Evolutionary conservation across 2,113 vertebrate species (phyloP).

Genomic region (human): DNA sequence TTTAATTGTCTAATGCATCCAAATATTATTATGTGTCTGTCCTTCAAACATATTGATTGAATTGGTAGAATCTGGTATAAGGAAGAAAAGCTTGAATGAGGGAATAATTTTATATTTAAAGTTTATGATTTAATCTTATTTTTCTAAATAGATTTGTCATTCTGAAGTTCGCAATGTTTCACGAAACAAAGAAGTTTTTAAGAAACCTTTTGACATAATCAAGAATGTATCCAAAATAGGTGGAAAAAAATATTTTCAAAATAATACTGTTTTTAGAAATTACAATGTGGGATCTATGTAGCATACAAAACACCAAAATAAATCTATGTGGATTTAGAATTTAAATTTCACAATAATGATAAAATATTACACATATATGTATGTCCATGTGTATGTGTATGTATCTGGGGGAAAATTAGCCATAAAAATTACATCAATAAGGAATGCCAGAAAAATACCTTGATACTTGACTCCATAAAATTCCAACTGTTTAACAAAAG

Average conservation of each 20-base stretch:
- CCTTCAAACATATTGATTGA: background rate
- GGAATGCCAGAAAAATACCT: background rate
- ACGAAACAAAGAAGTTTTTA: background rate
- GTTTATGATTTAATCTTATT: background rate
- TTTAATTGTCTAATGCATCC: background rate
- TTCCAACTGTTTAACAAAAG: background rate
- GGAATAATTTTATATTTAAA: background rate
- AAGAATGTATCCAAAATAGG: background rate
- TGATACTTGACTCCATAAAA: background rate
- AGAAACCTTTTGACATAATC: background rate
- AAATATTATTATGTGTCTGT: background rate
- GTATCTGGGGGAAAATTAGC: background rate
- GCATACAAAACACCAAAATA: background rate
- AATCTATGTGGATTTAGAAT: background rate
- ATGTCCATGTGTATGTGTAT: background rate
- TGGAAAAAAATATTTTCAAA: background rate
- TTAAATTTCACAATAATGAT: background rate
- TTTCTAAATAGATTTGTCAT: background rate
- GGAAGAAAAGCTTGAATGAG: background rate
- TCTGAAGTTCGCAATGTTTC: background rate
- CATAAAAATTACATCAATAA: background rate
- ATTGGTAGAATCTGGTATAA: background rate
- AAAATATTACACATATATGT: background rate
- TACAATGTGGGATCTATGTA: background rate
- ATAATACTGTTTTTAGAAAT: background rate